Percentiles rank a stretch among this genome's conserved stretches.
Evolutionary conservation across 53 echinoderm and acorn worm genomes (phyloP).

Genomic region (Echinarachnius parma): DNA sequence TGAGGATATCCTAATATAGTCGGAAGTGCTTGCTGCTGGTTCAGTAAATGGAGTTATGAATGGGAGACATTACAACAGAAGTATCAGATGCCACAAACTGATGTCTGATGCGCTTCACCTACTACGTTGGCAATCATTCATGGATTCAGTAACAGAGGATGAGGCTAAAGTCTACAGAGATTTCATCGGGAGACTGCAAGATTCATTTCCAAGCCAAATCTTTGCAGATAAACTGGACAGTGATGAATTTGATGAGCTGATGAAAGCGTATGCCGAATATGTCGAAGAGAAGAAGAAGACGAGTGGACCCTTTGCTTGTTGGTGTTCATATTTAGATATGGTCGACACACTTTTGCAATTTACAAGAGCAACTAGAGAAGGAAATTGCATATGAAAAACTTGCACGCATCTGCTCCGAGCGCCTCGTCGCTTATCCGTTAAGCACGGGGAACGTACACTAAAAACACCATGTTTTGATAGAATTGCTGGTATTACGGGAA

Average conservation of each 20-base stretch:
- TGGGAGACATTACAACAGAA: slow-evolving; percentile 56
- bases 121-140: slow-evolving; percentile 25
- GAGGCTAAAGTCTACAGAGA: neutral
- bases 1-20: slow-evolving; percentile 40
- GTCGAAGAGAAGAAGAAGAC: neutral
- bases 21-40: slow-evolving; percentile 41
- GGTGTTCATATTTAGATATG: slow-evolving; percentile 41
- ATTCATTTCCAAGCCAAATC: neutral
- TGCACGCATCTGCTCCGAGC: too few relatives aligned
- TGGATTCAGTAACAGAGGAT: slow-evolving; percentile 1
- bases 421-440: too few relatives aligned
- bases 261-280: neutral
- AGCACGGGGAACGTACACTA: too few relatives aligned
- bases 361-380: slow-evolving; percentile 31
- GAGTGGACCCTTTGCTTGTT: slow-evolving; percentile 23
- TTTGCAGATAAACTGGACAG: neutral
- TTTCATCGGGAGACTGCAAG: neutral
- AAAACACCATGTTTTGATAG: too few relatives aligned
- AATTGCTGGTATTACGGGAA: too few relatives aligned
- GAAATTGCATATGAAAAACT: too few relatives aligned
- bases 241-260: neutral
- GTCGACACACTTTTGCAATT: slow-evolving; percentile 24
- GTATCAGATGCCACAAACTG: slow-evolving; percentile 46
- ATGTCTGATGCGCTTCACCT: slow-evolving; percentile 43
- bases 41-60: slow-evolving; percentile 37